phyloP scores from a whole-genome alignment of 2,888 invertebrate species.

The Platerodrilus igneus region DNA sequence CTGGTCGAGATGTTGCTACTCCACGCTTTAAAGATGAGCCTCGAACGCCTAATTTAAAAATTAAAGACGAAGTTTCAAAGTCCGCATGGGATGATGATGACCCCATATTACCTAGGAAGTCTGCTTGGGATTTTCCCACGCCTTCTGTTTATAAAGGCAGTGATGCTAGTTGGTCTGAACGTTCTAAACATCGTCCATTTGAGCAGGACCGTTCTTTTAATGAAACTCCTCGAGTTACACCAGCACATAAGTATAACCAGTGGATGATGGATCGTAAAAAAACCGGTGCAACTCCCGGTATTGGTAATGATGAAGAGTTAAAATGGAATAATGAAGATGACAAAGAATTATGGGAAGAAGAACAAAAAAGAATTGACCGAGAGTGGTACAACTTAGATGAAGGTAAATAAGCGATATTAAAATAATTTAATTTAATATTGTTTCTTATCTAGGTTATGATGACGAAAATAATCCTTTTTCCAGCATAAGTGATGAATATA shows the following conservation, averaged over 20 bases:
- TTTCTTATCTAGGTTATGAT: constrained; percentile 60
- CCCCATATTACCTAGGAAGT: constrained; percentile 59
- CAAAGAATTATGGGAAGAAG: constrained; percentile 82
- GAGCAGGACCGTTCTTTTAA: too few relatives aligned
- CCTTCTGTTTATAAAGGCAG: constrained; percentile 57
- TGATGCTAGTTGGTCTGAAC: constrained; percentile 42
- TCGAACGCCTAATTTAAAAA: constrained; percentile 68
- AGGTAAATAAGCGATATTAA: constrained; percentile 44
- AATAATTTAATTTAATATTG: constrained; percentile 4
- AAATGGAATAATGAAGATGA: constrained; percentile 67
- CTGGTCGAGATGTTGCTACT: constrained; percentile 36
- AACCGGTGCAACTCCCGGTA: constrained; percentile 61
- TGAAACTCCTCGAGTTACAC: constrained; percentile 78
- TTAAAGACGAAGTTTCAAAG: constrained; percentile 61
- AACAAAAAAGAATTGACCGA: constrained; percentile 83
- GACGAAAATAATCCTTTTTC: constrained; percentile 93
- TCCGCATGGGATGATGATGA: constrained; percentile 72
- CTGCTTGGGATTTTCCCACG: constrained; percentile 92
- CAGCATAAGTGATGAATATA: constrained; percentile 85
- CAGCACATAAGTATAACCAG: constrained; percentile 77
- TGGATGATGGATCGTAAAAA: constrained; percentile 68
- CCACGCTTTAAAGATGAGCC: constrained; percentile 81
- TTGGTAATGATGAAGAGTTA: constrained; percentile 51
- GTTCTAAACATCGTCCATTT: too few relatives aligned
- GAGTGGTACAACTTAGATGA: constrained; percentile 98